Percentiles rank a stretch among this genome's conserved stretches.
phyloP scores from a whole-genome alignment of 2,888 invertebrate genomes.

The Napeogenes sylphis region DNA sequence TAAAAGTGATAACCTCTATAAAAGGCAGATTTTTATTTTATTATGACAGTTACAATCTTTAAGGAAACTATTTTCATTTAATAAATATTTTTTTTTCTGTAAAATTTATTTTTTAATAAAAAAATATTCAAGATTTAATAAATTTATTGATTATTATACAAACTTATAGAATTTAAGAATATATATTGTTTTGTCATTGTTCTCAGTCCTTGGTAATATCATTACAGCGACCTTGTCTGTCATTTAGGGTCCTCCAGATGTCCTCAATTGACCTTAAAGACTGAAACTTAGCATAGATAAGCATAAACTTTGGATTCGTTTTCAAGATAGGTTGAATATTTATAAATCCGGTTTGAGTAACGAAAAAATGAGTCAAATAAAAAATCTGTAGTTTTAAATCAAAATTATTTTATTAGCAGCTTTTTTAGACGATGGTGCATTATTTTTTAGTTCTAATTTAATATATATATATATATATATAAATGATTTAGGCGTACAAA shows the following conservation, averaged over 20 bases:
- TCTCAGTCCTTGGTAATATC: background rate
- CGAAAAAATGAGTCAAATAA: background rate
- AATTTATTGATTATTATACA: no score
- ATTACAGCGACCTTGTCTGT: slow-evolving; percentile 32
- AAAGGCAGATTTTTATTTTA: no score
- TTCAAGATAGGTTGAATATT: slow-evolving; percentile 26
- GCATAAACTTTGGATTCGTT: slow-evolving; percentile 19
- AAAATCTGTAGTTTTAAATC: background rate
- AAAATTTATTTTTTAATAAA: no score
- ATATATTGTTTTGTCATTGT: background rate
- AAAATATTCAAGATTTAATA: no score
- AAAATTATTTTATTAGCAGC: background rate
- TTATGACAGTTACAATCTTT: no score
- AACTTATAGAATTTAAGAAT: background rate
- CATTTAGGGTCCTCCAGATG: slow-evolving; percentile 33
- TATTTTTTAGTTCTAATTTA: no score
- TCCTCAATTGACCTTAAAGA: slow-evolving; percentile 34
- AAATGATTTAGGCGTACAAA: no score
- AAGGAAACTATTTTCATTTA: no score
- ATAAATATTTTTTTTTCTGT: no score
- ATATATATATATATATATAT: no score
- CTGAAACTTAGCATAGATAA: slow-evolving; percentile 37
- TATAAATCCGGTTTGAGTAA: slow-evolving; percentile 12
- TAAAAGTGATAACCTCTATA: no score
- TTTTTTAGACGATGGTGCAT: no score